Percentiles rank a stretch among this genome's conserved stretches.
phyloP scores from a whole-genome alignment of 1,140 invertebrate species.

The Pogonomyrmex californicus region DNA sequence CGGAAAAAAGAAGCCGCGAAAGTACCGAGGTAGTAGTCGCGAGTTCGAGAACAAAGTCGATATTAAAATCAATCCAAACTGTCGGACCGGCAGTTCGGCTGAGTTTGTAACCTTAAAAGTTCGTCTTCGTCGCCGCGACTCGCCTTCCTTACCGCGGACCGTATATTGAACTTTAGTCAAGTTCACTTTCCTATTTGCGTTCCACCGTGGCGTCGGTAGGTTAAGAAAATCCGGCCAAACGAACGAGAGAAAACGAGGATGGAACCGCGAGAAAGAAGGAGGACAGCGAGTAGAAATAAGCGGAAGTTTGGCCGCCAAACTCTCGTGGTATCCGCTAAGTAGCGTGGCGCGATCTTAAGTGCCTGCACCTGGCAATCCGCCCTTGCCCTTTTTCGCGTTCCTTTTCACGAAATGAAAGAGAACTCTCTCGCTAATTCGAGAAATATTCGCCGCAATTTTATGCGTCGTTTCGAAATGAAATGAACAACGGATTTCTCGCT shows the following conservation, averaged over 20 bases:
- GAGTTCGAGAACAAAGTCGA: conserved; percentile 83
- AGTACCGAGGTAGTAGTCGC: conserved; percentile 69
- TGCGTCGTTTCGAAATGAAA: conserved; percentile 34
- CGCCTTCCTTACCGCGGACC: background rate
- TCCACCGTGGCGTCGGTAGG: conserved; percentile 58
- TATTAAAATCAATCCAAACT: conserved; percentile 84
- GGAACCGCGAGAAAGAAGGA: conserved; percentile 39
- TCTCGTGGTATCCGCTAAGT: conserved; percentile 73
- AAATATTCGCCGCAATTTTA: conserved; percentile 29
- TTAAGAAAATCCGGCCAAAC: conserved; percentile 69
- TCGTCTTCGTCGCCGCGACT: conserved; percentile 56
- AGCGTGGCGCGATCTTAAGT: conserved; percentile 63
- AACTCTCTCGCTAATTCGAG: conserved; percentile 14
- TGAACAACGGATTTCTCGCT: conserved; percentile 19
- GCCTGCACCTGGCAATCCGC: conserved; percentile 43
- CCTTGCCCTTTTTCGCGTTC: conserved; percentile 52
- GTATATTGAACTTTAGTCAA: conserved; percentile 83
- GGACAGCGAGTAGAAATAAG: conserved; percentile 65
- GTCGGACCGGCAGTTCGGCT: conserved; percentile 78
- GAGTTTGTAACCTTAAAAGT: conserved; percentile 83
- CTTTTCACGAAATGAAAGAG: conserved; percentile 39
- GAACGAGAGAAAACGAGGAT: conserved; percentile 43
- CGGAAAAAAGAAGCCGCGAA: conserved; percentile 64
- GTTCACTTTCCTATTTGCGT: conserved; percentile 83
- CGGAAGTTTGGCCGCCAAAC: conserved; percentile 71